Conservation (phyloP, 1,140 invertebrate genomes). For the Trichonephila clavipes region DNA sequence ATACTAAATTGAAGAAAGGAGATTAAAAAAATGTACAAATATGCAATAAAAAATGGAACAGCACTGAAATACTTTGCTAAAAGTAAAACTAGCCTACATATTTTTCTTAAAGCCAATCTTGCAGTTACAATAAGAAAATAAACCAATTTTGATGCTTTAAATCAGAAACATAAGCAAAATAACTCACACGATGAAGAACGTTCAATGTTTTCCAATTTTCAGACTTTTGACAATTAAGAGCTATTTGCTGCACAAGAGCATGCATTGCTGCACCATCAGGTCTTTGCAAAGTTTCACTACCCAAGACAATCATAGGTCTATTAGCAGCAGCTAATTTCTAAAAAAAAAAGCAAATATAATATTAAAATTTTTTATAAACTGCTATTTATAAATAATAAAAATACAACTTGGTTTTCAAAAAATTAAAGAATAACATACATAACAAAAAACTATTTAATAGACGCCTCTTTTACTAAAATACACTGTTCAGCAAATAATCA, state of each 20-base stretch:
- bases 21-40: no score
- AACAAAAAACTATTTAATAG: background rate
- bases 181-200: background rate
- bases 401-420: background rate
- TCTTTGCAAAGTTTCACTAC: conserved; percentile 90
- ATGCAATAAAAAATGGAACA: no score
- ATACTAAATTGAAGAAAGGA: no score
- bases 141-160: no score
- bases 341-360: background rate
- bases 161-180: background rate
- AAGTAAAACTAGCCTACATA: no score
- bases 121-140: no score
- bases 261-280: conserved; percentile 90
- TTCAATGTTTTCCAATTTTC: conserved; percentile 83
- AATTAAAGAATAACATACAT: background rate
- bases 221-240: conserved; percentile 81
- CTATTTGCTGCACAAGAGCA: conserved; percentile 87
- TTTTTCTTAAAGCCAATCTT: no score
- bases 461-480: no score
- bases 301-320: conserved; percentile 94
- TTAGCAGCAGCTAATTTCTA: conserved; percentile 89
- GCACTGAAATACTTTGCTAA: no score
- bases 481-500: background rate
- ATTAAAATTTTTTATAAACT: no score
- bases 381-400: no score